Conservation (phyloP, 2,888 invertebrate species). For the Drosophila borborema region DNA sequence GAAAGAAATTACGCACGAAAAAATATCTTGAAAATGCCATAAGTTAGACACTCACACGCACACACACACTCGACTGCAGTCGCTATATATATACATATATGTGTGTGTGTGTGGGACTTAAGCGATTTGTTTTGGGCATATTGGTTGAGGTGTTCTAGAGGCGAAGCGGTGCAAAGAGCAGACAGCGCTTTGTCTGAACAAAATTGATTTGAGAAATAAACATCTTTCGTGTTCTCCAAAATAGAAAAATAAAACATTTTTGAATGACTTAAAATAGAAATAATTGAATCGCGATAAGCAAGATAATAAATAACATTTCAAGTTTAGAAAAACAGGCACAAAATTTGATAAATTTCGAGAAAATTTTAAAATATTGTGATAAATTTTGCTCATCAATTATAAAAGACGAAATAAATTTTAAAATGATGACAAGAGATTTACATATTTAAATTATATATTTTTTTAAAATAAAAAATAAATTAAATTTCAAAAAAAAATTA, state of each 20-base stretch:
- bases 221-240: slow-evolving; percentile 19
- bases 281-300: slow-evolving; percentile 5
- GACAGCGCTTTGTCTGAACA: neutral
- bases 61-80: slow-evolving; percentile 21
- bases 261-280: slow-evolving; percentile 25
- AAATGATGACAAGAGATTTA: neutral
- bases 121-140: slow-evolving; percentile 53
- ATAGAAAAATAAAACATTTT: slow-evolving; percentile 12
- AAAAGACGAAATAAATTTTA: neutral
- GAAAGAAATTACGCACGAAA: slow-evolving; percentile 80
- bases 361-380: neutral
- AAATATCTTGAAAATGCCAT: slow-evolving; percentile 80
- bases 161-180: neutral
- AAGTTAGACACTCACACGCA: slow-evolving; percentile 61
- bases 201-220: slow-evolving; percentile 34
- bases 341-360: neutral
- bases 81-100: slow-evolving; percentile 56
- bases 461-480: too few relatives aligned
- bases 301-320: slow-evolving; percentile 15
- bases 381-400: neutral
- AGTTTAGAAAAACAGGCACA: neutral
- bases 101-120: slow-evolving; percentile 31
- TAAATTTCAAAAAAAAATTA: too few relatives aligned
- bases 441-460: too few relatives aligned
- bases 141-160: slow-evolving; percentile 14